Base-by-base conservation (phyloP, 2,113 vertebrate species). In the Sminthopsis crassicaudata region DNA sequence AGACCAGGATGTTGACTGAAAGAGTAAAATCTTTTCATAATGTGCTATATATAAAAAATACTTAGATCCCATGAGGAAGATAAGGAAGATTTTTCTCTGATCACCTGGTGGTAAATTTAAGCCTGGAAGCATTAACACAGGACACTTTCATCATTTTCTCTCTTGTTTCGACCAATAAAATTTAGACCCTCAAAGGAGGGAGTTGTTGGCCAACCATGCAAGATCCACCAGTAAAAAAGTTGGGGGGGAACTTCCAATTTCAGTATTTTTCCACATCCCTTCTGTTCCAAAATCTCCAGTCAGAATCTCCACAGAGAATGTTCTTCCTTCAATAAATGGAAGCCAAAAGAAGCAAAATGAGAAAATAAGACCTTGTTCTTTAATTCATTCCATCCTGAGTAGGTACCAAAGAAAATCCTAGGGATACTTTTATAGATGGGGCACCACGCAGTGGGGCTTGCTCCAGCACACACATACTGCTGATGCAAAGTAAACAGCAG, bases 371-470 rank as follows among this genome's bases (percentile, higher is more conserved):
- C 92, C 95, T 95, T 90, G 97, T 92, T 93, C 0, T 93, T 94
- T 95, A 92, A 98, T 96, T 94, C 91, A 96, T 95, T 96, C 92
- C 95, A 96, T 0, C 91, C 95, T 90, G 93, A 96, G 92, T 22
- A 92, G 0, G n/a, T 94, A 97, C 98, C 98, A 98, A 98, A 96
- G 95, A 95, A 97, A 98, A 97, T 96, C 91, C 91, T 94, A 52
- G 92, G 52, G 92, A 98, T 99, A 96, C 46, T 22, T 2, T 54
- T 95, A 67, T 98, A 99, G 98, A 99, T 99, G 98, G 97, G 97
- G 93, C 92, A 97, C 93, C 94, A 97, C 96, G 89, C n/a, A 88
- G 53, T 94, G 51, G 23, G 7, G 97, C 97, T 97, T 98, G 96
- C 4, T 93, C 95, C 48, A 97, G 96, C 95, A 96, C 7, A 94